A percentile compares a stretch with the other conserved stretches of the same genome.
Conservation (phyloP, 2,888 invertebrate genomes). For the Pharmacophagus antenor region DNA sequence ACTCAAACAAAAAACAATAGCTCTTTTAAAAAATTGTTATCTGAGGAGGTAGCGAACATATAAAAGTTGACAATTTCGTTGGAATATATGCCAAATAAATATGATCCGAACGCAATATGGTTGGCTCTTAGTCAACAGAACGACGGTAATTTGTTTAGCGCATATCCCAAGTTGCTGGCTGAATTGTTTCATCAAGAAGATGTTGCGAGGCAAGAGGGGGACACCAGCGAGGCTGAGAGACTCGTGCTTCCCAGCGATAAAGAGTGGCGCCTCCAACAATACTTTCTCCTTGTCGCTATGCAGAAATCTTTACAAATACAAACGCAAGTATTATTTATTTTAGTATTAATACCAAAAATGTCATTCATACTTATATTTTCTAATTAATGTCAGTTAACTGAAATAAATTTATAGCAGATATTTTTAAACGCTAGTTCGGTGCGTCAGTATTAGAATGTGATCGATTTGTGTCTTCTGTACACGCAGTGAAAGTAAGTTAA, state of each 20-base stretch:
- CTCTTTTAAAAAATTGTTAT: slow-evolving; percentile 9
- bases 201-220: slow-evolving; percentile 64
- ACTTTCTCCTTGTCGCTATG: slow-evolving; percentile 84
- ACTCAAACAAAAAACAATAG: slow-evolving; percentile 46
- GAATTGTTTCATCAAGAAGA: slow-evolving; percentile 79
- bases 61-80: neutral
- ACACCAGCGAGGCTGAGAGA: slow-evolving; percentile 73
- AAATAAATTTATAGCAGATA: too few relatives aligned
- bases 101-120: slow-evolving; percentile 72
- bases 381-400: neutral
- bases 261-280: slow-evolving; percentile 84
- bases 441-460: neutral
- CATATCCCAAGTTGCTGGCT: slow-evolving; percentile 84
- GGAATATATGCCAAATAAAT: slow-evolving; percentile 52
- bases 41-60: neutral
- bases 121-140: slow-evolving; percentile 79
- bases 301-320: slow-evolving; percentile 75
- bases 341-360: neutral
- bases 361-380: neutral
- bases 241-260: slow-evolving; percentile 85
- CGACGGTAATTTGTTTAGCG: slow-evolving; percentile 83
- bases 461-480: slow-evolving; percentile 1
- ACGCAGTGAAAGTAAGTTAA: slow-evolving; percentile 11
- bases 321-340: slow-evolving; percentile 41
- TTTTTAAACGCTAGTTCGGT: neutral